Evolutionary conservation across 1,140 invertebrate species (phyloP), one percentile per base, ranked within the genome.

Genomic region (Panulirus ornatus): DNA sequence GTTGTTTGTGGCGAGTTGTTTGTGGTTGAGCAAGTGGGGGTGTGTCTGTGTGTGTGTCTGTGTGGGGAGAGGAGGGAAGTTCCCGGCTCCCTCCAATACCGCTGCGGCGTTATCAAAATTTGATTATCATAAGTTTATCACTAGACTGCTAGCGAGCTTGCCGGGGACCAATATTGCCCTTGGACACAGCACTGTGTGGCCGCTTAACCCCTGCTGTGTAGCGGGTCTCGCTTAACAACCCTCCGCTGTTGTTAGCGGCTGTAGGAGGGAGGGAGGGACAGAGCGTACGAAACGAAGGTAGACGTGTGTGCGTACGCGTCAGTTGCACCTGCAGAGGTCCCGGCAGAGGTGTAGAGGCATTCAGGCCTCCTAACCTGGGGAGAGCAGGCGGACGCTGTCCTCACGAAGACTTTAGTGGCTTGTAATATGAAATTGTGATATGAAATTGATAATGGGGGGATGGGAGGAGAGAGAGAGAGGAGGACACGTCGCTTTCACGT

Each of bases 401-500:
- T n/a, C n/a, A n/a, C n/a, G 36, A 47, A 38, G 75, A 78, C 75
- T 78, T 78, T 78, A 40, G 44, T 78, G 75, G 44, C 40, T n/a
- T 22, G 30, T 78, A 44, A 78, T 44, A 75, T 75, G 38, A 75
- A 75, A 75, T 42, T 75, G 73, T 38, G 73, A 75, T 75, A 47
- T 78, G 75, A 78, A 78, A 78, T 78, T 38, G 75, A 78, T 78
- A 78, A 78, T 78, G 30, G 75, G 40, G 22, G 36, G 2, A n/a
- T n/a, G n/a, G n/a, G n/a, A n/a, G n/a, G n/a, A n/a, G n/a, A n/a
- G n/a, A n/a, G n/a, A n/a, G n/a, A n/a, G n/a, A n/a, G n/a, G n/a
- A n/a, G n/a, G n/a, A n/a, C n/a, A 27, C 40, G 40, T 30, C 40
- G 75, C 40, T 78, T 78, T 47, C 75, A 78, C 44, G 75, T 78